These are phyloP conservation scores for Cotesia typhae DNA, from an alignment of 1,140 invertebrate genomes.

Conservation along the genomic window DNA sequence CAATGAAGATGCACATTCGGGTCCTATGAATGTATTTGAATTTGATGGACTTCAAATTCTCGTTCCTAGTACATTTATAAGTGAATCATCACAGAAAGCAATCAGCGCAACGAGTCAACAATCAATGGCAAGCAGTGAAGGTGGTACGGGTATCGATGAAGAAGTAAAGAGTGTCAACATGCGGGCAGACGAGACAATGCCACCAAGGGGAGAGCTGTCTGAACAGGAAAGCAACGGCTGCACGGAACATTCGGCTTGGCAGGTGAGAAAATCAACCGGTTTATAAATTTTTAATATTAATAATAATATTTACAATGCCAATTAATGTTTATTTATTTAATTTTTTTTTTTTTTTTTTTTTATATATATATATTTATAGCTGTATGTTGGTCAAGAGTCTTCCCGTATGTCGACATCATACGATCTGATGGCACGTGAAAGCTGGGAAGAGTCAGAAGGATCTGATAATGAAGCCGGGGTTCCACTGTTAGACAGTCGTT, in stretches of 20 bases:
- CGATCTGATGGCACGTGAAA: conserved; percentile 73
- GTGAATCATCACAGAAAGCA: conserved; percentile 64
- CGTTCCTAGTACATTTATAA: conserved; percentile 64
- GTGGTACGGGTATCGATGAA: conserved; percentile 68
- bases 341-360: conserved; percentile 24
- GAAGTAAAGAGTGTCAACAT: conserved; percentile 75
- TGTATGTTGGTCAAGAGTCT: conserved; percentile 68
- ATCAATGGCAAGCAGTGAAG: conserved; percentile 64
- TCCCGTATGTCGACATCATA: conserved; percentile 71
- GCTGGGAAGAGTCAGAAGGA: conserved; percentile 74
- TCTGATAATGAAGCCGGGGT: conserved; percentile 68
- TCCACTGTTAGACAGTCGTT: conserved; percentile 60
- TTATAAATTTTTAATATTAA: conserved; percentile 24
- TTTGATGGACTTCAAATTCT: conserved; percentile 64
- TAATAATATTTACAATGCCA: conserved; percentile 11
- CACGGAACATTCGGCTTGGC: conserved; percentile 72
- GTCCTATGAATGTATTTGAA: conserved; percentile 64
- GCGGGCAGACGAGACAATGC: conserved; percentile 84
- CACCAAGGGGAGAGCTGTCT: conserved; percentile 81
- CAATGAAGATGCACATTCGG: conserved; percentile 63
- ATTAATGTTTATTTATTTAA: conserved; percentile 25
- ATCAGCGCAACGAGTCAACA: conserved; percentile 64
- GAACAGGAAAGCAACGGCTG: conserved; percentile 84
- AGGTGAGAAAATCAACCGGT: conserved; percentile 55
- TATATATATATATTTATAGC: conserved; percentile 54